Evolutionary conservation across 2,797 vertebrate species (phyloP), one percentile per base, ranked within the genome.

Genomic region (Gymnodraco acuticeps): DNA sequence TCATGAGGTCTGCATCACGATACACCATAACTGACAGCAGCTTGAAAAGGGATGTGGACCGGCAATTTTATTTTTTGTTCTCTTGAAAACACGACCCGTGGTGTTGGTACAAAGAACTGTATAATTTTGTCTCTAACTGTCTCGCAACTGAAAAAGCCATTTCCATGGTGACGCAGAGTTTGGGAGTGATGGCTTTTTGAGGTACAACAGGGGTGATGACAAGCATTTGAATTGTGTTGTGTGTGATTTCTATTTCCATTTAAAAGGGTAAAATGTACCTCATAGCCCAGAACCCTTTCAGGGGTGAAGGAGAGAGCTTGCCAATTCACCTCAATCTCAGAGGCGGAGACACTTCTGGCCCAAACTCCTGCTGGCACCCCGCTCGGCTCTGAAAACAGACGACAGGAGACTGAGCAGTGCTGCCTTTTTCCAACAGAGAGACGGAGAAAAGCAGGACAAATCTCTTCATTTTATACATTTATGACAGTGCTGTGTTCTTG

Each of bases 271-370:
- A 83, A 88, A 90, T 82, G 93, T 93, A 99, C 98, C 97, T 99
- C 97, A 14, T 98, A 99, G 90, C 98, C 98, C 77, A 98, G 95
- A 88, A 98, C 94, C 88, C 95, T 96, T 75, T 98, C 97, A 81
- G 95, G 96, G 73, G 94, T 95, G 95, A 95, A 96, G 50, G 96
- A 95, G 75, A 97, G 93, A 65, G 95, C 88, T 15, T 92, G 90
- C 98, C 98, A 99, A 87, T 94, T 96, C 83, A 99, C 97, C 93
- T 97, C 93, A 77, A 98, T 97, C 92, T 96, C 95, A 0, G 96
- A 96, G 90, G 97, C 95, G 3, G 97, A 97, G 69, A 97, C 92
- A 91, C 98, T 98, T 54, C 90, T 94, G 42, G 96, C 97, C 77
- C 94, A 95, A 50, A 98, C 95, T 0, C 94, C 95, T 0, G 92